These are phyloP conservation scores for Drosophila formosana DNA, from an alignment of 2,888 invertebrate genomes.

Conservation along the genomic window DNA sequence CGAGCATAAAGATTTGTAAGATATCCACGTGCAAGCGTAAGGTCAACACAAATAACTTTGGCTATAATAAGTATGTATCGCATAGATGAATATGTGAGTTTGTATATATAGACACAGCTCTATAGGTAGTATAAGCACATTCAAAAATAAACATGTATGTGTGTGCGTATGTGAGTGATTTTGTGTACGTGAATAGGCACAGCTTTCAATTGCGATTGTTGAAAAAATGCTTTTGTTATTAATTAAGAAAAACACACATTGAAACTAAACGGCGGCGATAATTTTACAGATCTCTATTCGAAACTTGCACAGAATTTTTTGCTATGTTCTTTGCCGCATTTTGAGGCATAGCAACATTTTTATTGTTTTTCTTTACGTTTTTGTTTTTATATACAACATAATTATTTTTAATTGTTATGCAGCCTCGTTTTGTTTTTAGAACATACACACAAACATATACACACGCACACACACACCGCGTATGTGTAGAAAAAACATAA, in stretches of 20 bases:
- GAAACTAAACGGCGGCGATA: slow-evolving; percentile 31
- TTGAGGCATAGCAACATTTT: slow-evolving; percentile 49
- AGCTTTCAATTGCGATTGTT: slow-evolving; percentile 42
- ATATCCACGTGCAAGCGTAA: slow-evolving; percentile 57
- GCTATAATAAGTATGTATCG: slow-evolving; percentile 21
- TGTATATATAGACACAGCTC: slow-evolving; percentile 25
- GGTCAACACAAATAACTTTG: slow-evolving; percentile 63
- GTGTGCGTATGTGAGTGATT: not conserved
- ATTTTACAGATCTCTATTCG: slow-evolving; percentile 44
- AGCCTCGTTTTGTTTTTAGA: slow-evolving; percentile 61
- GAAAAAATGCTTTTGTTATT: slow-evolving; percentile 42
- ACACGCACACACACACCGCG: slow-evolving; percentile 13
- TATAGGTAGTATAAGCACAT: slow-evolving; percentile 41
- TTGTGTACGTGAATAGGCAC: slow-evolving; percentile 32
- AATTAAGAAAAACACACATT: slow-evolving; percentile 53
- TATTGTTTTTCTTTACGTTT: slow-evolving; percentile 32
- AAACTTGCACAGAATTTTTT: slow-evolving; percentile 39
- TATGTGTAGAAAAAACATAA: slow-evolving; percentile 9
- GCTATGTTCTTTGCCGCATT: slow-evolving; percentile 47
- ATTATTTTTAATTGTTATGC: slow-evolving; percentile 66
- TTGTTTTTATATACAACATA: slow-evolving; percentile 43
- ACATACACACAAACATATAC: slow-evolving; percentile 25
- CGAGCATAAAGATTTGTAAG: slow-evolving; percentile 28
- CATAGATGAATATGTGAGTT: slow-evolving; percentile 12
- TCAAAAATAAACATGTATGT: slow-evolving; percentile 35